phyloP scores from a whole-genome alignment of 1,140 invertebrate genomes.

The Neodiprion virginianus region DNA sequence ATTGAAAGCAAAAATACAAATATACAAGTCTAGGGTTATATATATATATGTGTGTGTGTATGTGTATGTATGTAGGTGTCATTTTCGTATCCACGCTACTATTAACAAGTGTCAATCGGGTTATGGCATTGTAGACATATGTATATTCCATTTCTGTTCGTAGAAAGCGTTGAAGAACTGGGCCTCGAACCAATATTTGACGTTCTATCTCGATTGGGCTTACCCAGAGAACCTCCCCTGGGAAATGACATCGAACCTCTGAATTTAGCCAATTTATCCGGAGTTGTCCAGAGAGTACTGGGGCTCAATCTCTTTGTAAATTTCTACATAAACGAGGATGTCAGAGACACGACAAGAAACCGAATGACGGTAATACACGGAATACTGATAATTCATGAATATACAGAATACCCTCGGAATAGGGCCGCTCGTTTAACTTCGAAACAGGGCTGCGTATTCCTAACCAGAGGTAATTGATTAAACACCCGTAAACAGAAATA shows the following conservation, averaged over 20 bases:
- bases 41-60: too few relatives aligned
- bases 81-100: too few relatives aligned
- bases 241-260: constrained; percentile 48
- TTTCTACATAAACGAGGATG: constrained; percentile 70
- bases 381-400: too few relatives aligned
- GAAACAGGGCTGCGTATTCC: too few relatives aligned
- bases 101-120: too few relatives aligned
- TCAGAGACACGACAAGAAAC: constrained; percentile 69
- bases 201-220: constrained; percentile 58
- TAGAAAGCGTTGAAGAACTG: constrained; percentile 65
- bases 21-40: too few relatives aligned
- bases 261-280: constrained; percentile 61
- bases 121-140: neutral
- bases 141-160: neutral
- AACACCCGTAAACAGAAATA: too few relatives aligned
- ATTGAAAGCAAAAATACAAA: too few relatives aligned
- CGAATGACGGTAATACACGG: constrained; percentile 65
- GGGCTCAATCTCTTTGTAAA: constrained; percentile 69
- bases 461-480: too few relatives aligned
- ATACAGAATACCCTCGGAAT: too few relatives aligned
- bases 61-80: too few relatives aligned
- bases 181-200: constrained; percentile 66
- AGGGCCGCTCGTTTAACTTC: too few relatives aligned
- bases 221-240: constrained; percentile 59
- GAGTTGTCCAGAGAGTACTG: constrained; percentile 60